Conservation (phyloP, 2,797 vertebrate species). For the Rhinogobio ventralis region DNA sequence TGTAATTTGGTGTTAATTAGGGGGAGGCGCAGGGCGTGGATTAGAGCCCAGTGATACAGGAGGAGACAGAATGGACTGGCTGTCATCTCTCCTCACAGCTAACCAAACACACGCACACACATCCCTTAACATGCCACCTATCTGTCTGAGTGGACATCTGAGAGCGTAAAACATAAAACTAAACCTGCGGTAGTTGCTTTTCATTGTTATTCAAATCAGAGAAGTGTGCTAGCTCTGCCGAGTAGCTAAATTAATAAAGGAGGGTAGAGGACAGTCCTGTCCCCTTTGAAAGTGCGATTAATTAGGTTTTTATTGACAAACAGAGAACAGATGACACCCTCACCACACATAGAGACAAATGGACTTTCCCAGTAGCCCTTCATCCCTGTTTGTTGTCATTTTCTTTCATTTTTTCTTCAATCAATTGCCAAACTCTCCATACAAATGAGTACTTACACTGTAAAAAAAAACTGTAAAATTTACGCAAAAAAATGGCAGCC, state of each 20-base stretch:
- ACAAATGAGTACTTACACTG: constrained; percentile 72
- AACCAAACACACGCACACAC: constrained; percentile 40
- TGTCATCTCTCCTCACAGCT: constrained; percentile 68
- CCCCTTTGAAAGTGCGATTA: constrained; percentile 69
- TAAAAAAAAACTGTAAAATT: neutral
- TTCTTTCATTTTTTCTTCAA: constrained; percentile 73
- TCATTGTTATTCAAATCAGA: constrained; percentile 63
- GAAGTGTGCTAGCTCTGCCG: constrained; percentile 35
- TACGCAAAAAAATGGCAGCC: neutral
- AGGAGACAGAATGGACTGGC: constrained; percentile 73
- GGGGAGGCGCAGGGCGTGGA: constrained; percentile 91
- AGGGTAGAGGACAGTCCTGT: constrained; percentile 57
- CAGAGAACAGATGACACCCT: constrained; percentile 62
- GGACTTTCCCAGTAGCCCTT: constrained; percentile 63
- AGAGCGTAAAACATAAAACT: constrained; percentile 38
- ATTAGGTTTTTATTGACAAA: constrained; percentile 71
- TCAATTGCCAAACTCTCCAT: constrained; percentile 58
- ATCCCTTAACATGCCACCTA: constrained; percentile 49
- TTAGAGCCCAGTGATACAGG: constrained; percentile 78
- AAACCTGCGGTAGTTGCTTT: constrained; percentile 48
- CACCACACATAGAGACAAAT: constrained; percentile 53
- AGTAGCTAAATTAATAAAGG: constrained; percentile 57
- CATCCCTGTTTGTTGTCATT: constrained; percentile 67
- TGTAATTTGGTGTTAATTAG: constrained; percentile 98
- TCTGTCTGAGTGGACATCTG: constrained; percentile 53